phyloP scores from a whole-genome alignment of 2,797 vertebrate species.

The Sternarchorhynchus goeldii region DNA sequence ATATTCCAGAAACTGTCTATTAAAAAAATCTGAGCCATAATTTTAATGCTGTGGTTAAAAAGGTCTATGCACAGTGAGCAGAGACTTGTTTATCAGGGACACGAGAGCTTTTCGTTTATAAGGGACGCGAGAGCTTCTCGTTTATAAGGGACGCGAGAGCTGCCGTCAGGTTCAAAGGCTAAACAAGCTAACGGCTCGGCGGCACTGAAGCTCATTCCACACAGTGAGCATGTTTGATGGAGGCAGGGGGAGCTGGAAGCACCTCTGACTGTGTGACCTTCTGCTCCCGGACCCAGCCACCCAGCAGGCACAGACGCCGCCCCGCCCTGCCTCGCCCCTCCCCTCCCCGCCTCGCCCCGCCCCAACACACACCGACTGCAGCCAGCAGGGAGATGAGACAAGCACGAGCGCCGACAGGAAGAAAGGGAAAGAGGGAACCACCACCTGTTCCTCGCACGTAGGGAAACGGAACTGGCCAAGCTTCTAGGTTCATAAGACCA shows the following conservation, averaged over 20 bases:
- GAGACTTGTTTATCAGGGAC: background rate
- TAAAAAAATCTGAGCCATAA: background rate
- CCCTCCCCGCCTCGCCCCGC: conserved; percentile 39
- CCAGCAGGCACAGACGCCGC: conserved; percentile 56
- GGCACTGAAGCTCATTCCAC: conserved; percentile 1
- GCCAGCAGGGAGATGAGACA: conserved; percentile 10
- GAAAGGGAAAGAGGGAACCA: background rate
- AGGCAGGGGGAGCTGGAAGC: conserved; percentile 48
- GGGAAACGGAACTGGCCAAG: background rate
- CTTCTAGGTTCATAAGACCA: background rate
- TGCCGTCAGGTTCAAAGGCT: conserved; percentile 34
- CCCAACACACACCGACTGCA: conserved; percentile 44
- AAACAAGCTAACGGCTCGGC: conserved; percentile 14
- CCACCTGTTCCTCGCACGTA: background rate
- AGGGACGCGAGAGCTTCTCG: background rate
- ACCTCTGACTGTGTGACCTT: conserved; percentile 69
- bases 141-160: background rate
- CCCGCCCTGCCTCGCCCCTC: background rate
- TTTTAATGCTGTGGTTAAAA: background rate
- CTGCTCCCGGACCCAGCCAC: conserved; percentile 64
- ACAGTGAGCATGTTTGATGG: conserved; percentile 20
- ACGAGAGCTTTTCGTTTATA: too few relatives aligned
- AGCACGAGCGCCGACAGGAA: background rate
- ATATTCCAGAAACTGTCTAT: conserved; percentile 37
- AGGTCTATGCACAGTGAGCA: background rate